Conservation (phyloP, 1,140 invertebrate species). For the Trichonephila clavipes region DNA sequence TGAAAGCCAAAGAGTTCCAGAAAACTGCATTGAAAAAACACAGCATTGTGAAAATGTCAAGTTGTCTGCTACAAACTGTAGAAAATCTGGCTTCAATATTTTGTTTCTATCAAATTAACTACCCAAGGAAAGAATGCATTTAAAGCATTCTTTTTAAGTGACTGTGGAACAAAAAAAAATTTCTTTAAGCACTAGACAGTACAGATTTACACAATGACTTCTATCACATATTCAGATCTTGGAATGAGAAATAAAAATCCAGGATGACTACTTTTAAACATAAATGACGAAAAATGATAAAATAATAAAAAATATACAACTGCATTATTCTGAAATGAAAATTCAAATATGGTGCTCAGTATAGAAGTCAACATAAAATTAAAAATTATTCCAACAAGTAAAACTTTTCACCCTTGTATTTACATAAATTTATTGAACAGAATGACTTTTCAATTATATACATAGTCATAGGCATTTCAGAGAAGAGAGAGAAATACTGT, state of each 20-base stretch:
- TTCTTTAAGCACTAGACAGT: not conserved
- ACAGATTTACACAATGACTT: not conserved
- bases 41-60: not conserved
- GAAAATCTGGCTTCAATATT: slow-evolving; percentile 55
- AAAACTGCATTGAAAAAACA: slow-evolving; percentile 34
- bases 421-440: too few relatives aligned
- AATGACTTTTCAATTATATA: too few relatives aligned
- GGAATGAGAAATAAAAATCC: not conserved
- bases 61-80: slow-evolving; percentile 20
- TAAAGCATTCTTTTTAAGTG: not conserved
- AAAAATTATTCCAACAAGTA: too few relatives aligned
- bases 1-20: slow-evolving; percentile 15
- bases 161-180: not conserved
- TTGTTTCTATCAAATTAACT: slow-evolving; percentile 9
- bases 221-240: slow-evolving; percentile 1
- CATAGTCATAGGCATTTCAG: too few relatives aligned
- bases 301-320: too few relatives aligned
- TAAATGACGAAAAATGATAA: not conserved
- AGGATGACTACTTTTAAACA: not conserved
- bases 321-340: too few relatives aligned
- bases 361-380: too few relatives aligned
- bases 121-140: not conserved
- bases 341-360: too few relatives aligned
- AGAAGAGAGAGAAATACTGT: too few relatives aligned
- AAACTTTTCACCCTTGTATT: too few relatives aligned